Percentiles rank a stretch among this genome's conserved stretches.
Conservation (phyloP, 2,797 vertebrate species). For the Tokudaia muenninki region DNA sequence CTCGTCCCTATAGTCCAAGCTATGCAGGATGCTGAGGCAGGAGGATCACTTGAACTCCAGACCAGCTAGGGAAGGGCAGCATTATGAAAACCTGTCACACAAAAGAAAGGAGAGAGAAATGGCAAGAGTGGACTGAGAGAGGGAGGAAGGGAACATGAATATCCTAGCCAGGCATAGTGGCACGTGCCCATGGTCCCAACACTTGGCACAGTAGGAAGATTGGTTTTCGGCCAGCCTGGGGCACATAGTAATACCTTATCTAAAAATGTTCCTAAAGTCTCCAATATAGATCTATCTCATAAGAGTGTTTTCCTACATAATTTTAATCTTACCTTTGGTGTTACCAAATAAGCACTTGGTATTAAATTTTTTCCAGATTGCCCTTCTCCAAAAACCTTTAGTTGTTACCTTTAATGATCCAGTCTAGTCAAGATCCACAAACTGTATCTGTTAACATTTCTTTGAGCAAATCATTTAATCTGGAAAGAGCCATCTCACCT, state of each 20-base stretch:
- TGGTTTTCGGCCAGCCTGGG: background rate
- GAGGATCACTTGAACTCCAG: background rate
- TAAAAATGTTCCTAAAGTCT: background rate
- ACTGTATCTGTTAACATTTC: background rate
- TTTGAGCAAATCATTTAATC: constrained; percentile 33
- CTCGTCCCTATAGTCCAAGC: background rate
- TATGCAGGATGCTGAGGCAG: background rate
- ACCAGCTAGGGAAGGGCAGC: background rate
- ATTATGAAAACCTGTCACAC: background rate
- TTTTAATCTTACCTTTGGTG: background rate
- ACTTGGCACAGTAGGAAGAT: background rate
- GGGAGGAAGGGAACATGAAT: background rate
- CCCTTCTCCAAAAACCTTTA: background rate
- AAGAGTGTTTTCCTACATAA: background rate
- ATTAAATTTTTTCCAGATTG: constrained; percentile 24
- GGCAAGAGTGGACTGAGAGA: background rate
- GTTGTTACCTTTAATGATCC: background rate
- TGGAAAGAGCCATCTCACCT: background rate
- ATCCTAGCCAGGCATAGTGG: background rate
- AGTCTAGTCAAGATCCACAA: background rate
- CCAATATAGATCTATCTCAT: background rate
- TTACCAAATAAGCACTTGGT: constrained; percentile 24
- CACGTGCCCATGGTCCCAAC: background rate
- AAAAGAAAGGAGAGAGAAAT: background rate
- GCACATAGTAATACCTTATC: background rate